Conservation (phyloP, 37 sponge, comb jelly and placozoan species). For the Beroe ovata region DNA sequence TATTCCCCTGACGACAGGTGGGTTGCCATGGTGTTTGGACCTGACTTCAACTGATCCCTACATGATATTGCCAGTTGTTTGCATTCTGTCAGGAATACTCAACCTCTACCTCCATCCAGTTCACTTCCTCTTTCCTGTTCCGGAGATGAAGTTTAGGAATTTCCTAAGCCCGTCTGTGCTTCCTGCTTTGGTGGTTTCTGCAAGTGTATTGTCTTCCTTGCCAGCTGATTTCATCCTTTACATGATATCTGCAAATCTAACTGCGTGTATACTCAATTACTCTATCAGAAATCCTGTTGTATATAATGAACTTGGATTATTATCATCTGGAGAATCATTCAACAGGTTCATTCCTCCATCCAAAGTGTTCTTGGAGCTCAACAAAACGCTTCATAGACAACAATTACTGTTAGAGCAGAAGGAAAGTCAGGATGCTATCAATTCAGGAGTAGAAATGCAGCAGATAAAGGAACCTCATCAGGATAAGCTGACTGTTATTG, state of each 20-base stretch:
- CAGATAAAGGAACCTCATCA: neutral
- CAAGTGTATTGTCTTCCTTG: neutral
- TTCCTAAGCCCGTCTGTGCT: neutral
- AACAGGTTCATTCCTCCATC: constrained; percentile 50
- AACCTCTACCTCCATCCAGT: constrained; percentile 48
- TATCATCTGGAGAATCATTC: neutral
- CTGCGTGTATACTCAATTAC: neutral
- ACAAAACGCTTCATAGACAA: constrained; percentile 16
- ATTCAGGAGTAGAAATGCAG: neutral
- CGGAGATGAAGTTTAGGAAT: neutral
- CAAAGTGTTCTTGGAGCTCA: neutral
- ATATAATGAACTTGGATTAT: neutral
- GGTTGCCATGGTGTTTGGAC: constrained; percentile 36
- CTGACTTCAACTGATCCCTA: constrained; percentile 27
- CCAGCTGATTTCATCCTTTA: constrained; percentile 25
- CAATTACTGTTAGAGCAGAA: constrained; percentile 18
- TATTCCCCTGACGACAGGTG: constrained; percentile 34
- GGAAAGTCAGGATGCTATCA: neutral
- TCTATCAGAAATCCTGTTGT: neutral
- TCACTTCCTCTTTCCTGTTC: constrained; percentile 9
- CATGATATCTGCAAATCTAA: constrained; percentile 11
- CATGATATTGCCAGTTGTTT: constrained; percentile 17
- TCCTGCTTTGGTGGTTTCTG: neutral
- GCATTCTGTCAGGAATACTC: neutral
- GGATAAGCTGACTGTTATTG: no score